Conservation (phyloP, 2,888 invertebrate species). For the Neoitamus cyanurus region DNA sequence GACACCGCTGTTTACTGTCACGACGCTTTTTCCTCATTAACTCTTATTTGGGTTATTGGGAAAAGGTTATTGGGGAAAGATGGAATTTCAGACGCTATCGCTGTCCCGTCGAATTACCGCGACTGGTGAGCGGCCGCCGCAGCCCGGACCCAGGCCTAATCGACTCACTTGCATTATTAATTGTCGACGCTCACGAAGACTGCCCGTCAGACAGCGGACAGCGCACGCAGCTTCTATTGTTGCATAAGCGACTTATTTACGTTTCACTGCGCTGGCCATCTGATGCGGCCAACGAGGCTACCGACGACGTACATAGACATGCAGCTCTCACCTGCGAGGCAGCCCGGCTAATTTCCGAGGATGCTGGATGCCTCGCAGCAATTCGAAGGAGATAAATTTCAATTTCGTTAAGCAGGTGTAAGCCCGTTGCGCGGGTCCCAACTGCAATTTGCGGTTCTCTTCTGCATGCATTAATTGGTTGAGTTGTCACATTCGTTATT, state of each 20-base stretch:
- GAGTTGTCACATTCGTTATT: slow-evolving; percentile 34
- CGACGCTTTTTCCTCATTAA: slow-evolving; percentile 8
- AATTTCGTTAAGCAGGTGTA: slow-evolving; percentile 37
- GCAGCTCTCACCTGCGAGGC: neutral
- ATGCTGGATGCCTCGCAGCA: slow-evolving; percentile 2
- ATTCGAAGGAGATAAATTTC: slow-evolving; percentile 21
- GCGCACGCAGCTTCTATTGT: neutral
- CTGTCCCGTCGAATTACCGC: neutral
- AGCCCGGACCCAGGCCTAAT: neutral
- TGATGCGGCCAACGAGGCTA: neutral
- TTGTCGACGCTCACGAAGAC: neutral
- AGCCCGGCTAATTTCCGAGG: slow-evolving; percentile 2
- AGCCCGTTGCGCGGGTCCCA: neutral
- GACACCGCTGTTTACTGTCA: neutral
- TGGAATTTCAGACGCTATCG: slow-evolving; percentile 23
- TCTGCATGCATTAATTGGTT: neutral
- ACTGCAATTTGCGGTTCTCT: neutral
- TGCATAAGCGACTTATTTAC: slow-evolving; percentile 8
- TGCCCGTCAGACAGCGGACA: neutral
- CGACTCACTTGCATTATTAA: neutral
- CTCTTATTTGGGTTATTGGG: slow-evolving; percentile 34
- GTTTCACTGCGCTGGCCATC: neutral
- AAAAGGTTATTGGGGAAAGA: slow-evolving; percentile 30
- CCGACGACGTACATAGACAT: neutral
- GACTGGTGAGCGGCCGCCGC: neutral